phyloP scores from a whole-genome alignment of 2,113 vertebrate genomes.

The Gymnarchus niloticus region DNA sequence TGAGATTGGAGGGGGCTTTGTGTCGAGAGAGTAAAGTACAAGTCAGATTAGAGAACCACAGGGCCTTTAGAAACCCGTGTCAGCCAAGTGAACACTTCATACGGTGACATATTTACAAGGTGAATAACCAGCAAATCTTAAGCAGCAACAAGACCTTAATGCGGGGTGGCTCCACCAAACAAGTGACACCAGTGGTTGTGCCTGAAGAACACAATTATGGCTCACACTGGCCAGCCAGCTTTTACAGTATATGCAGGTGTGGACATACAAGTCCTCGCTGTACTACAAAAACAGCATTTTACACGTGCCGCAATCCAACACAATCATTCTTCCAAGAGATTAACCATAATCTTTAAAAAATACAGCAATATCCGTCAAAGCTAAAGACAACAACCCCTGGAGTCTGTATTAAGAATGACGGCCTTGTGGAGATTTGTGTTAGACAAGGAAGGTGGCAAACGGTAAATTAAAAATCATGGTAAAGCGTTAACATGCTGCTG shows the following conservation, averaged over 20 bases:
- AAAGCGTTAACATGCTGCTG: neutral
- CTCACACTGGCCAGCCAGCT: neutral
- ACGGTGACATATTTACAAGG: neutral
- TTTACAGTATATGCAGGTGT: too few relatives aligned
- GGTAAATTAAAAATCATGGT: neutral
- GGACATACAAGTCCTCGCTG: too few relatives aligned
- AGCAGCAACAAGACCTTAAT: neutral
- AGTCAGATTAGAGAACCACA: conserved; percentile 20
- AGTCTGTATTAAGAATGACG: neutral
- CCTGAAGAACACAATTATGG: neutral
- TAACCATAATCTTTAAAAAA: too few relatives aligned
- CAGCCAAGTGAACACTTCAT: neutral
- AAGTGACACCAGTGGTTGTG: neutral
- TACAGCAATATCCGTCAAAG: too few relatives aligned
- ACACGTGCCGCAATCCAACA: too few relatives aligned
- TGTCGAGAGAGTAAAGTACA: conserved; percentile 28
- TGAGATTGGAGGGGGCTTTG: conserved; percentile 67
- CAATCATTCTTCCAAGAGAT: too few relatives aligned
- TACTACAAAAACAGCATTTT: too few relatives aligned
- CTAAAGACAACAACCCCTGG: neutral
- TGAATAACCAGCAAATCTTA: neutral
- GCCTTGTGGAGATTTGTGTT: neutral
- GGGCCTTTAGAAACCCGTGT: neutral
- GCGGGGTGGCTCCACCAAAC: neutral
- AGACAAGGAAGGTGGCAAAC: neutral